Evolutionary conservation across 2,113 vertebrate genomes (phyloP).

Genomic region (Drymodes brunneopygia): DNA sequence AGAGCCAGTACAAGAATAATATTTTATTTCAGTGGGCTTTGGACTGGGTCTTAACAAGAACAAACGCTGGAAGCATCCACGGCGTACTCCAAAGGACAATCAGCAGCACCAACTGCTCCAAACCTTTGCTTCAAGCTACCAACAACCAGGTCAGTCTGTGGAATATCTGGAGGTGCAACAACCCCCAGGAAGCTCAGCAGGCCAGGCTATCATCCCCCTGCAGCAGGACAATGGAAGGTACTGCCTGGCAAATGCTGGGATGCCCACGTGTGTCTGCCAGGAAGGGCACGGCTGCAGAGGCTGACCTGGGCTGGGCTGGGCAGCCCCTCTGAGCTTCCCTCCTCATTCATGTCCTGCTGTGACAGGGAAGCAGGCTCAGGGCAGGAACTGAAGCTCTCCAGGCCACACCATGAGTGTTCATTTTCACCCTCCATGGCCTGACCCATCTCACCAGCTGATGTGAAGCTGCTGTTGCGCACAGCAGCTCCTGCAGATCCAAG

Average conservation of each 20-base stretch:
- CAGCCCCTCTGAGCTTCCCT: neutral
- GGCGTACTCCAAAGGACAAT: neutral
- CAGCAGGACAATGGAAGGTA: neutral
- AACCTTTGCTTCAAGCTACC: neutral
- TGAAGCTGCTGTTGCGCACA: neutral
- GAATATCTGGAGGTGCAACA: neutral
- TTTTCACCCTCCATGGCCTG: neutral
- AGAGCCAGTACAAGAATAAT: neutral
- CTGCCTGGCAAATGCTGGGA: neutral
- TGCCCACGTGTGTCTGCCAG: neutral
- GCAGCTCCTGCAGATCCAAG: neutral
- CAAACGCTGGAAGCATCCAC: fast-evolving
- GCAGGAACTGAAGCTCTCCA: neutral
- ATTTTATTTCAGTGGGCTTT: neutral
- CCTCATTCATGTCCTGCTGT: neutral
- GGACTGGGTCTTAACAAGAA: neutral
- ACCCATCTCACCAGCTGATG: neutral
- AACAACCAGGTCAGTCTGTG: neutral
- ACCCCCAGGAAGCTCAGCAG: fast-evolving
- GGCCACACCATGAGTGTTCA: neutral
- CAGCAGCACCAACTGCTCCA: neutral
- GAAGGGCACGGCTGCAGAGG: neutral
- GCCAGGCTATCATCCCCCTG: neutral
- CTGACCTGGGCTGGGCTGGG: neutral
- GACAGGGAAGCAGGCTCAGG: neutral